These are phyloP conservation scores for Gobio occitaniae DNA, from an alignment of 2,797 vertebrate species.

Conservation along the genomic window DNA sequence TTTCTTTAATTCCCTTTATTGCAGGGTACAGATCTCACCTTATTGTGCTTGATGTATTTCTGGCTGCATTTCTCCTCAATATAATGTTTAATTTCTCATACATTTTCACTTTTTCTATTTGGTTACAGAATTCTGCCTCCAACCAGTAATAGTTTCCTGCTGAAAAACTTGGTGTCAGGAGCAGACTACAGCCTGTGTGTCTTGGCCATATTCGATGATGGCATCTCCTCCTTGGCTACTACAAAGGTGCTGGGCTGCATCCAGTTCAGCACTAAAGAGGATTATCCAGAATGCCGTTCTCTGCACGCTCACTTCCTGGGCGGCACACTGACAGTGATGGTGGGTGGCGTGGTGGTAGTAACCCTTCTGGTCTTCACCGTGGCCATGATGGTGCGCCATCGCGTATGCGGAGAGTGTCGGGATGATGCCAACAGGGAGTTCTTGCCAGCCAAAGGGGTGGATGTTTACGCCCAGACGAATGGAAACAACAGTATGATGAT, in stretches of 20 bases:
- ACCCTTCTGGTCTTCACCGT: conserved; percentile 91
- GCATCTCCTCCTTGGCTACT: conserved; percentile 83
- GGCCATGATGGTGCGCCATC: conserved; percentile 90
- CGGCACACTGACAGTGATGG: conserved; percentile 89
- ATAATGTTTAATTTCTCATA: conserved; percentile 8
- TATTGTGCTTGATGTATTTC: conserved; percentile 76
- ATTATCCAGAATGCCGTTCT: conserved; percentile 87
- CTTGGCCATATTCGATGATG: conserved; percentile 88
- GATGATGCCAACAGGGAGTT: conserved; percentile 69
- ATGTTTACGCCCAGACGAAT: conserved; percentile 82
- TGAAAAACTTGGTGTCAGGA: conserved; percentile 89
- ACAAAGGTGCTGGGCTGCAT: conserved; percentile 90
- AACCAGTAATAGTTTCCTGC: conserved; percentile 84
- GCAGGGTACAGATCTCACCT: conserved; percentile 31
- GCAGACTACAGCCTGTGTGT: conserved; percentile 91
- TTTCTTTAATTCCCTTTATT: conserved; percentile 18
- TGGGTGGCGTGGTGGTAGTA: conserved; percentile 89
- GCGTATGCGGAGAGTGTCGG: conserved; percentile 77
- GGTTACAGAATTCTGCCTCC: conserved; percentile 86
- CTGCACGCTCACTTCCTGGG: conserved; percentile 92
- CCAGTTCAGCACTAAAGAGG: conserved; percentile 88
- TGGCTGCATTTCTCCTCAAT: neutral
- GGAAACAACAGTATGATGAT: conserved; percentile 83
- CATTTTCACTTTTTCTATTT: neutral
- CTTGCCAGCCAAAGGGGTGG: conserved; percentile 80